These are phyloP conservation scores for Xenops minutus DNA, from an alignment of 2,797 vertebrate species.

Conservation along the genomic window DNA sequence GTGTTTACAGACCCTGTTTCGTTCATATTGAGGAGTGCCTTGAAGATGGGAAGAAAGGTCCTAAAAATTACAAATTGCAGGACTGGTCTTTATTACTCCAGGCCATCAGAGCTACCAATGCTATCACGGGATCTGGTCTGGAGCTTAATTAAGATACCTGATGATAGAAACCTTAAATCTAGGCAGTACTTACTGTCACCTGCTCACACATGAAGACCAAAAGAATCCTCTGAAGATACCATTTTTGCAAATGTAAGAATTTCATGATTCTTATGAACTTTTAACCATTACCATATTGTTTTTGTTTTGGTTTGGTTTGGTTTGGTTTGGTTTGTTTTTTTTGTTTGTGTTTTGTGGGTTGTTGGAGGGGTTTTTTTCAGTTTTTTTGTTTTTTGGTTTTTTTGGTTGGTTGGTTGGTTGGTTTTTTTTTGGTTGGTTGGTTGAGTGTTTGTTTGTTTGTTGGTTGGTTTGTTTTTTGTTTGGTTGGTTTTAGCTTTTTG, in stretches of 20 bases:
- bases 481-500: too few relatives aligned
- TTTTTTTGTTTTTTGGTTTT: not conserved
- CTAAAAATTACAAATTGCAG: not conserved
- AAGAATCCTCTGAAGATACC: not conserved
- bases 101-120: not conserved
- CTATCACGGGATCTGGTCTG: not conserved
- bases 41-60: not conserved
- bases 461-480: too few relatives aligned
- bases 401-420: not conserved
- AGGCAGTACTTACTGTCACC: not conserved
- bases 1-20: not conserved
- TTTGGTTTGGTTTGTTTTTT: too few relatives aligned
- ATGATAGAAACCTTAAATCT: not conserved
- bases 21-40: not conserved
- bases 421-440: too few relatives aligned
- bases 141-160: not conserved
- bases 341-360: too few relatives aligned
- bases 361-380: too few relatives aligned
- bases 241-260: not conserved
- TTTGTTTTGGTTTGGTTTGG: too few relatives aligned
- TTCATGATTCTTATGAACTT: not conserved
- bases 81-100: not conserved
- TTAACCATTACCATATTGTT: rapidly evolving
- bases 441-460: not conserved
- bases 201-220: not conserved